phyloP scores from a whole-genome alignment of 2,797 vertebrate genomes.

The Anableps anableps region DNA sequence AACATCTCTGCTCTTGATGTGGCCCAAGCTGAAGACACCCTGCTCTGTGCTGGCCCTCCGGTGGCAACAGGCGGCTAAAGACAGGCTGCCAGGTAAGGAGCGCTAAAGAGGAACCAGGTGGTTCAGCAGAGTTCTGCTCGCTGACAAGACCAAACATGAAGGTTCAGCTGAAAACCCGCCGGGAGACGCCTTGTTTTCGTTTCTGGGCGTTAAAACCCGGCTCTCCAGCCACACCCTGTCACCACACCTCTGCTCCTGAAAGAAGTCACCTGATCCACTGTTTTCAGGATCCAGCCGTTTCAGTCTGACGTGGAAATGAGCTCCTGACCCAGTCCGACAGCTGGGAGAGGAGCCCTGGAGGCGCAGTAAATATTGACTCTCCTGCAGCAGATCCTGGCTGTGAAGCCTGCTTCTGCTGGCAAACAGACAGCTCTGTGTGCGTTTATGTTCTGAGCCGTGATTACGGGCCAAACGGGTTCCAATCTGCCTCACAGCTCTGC shows the following conservation, averaged over 20 bases:
- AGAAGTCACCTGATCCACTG: no score
- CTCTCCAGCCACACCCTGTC: neutral
- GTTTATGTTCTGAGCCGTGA: neutral
- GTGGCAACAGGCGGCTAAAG: no score
- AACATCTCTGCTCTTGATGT: no score
- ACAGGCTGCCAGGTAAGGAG: no score
- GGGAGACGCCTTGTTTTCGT: neutral
- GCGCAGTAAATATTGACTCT: conserved; percentile 53
- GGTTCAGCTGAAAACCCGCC: neutral
- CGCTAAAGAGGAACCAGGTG: no score
- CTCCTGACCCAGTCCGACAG: neutral
- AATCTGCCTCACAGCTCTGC: neutral
- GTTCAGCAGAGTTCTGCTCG: no score
- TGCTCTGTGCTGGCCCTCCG: no score
- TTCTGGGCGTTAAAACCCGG: neutral
- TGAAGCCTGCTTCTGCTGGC: neutral
- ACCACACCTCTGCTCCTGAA: neutral
- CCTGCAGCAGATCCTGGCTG: conserved; percentile 50
- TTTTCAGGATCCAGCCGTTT: neutral
- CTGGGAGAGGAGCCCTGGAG: neutral
- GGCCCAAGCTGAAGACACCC: no score
- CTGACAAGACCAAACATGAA: no score
- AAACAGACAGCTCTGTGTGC: neutral
- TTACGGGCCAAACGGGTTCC: neutral
- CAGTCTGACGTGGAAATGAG: neutral